These are phyloP conservation scores for Pachyuromys duprasi DNA, from an alignment of 2,797 vertebrate genomes.

Conservation along the genomic window DNA sequence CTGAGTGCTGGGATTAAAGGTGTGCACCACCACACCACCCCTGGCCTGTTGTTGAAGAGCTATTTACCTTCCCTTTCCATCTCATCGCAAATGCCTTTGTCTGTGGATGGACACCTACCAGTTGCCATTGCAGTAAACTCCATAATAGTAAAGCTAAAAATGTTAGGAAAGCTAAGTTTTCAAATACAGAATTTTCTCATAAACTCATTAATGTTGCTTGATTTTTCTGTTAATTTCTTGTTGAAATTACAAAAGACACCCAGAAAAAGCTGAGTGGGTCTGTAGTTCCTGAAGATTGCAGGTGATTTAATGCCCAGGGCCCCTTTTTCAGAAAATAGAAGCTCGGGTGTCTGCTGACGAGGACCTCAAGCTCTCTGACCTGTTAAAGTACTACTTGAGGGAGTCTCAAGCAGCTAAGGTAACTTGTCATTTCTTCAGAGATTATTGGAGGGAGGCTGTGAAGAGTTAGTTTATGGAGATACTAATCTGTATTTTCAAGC, in stretches of 20 bases:
- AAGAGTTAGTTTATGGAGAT: background rate
- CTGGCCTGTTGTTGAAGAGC: no score
- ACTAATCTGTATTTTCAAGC: constrained; percentile 15
- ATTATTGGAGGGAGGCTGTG: background rate
- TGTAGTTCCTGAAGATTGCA: background rate
- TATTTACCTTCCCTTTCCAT: background rate
- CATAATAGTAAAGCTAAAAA: background rate
- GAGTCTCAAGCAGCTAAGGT: constrained; percentile 99
- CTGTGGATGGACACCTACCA: background rate
- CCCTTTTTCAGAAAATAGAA: constrained; percentile 94
- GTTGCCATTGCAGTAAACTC: background rate
- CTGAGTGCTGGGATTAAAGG: background rate
- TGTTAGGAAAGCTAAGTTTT: background rate
- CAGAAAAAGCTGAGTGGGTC: background rate
- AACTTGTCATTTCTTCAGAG: constrained; percentile 65
- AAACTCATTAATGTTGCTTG: background rate
- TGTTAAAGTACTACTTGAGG: constrained; percentile 98
- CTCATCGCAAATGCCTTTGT: background rate
- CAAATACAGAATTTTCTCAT: background rate
- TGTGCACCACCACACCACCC: background rate
- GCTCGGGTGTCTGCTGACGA: constrained; percentile 98
- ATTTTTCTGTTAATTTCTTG: background rate
- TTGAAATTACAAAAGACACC: constrained; percentile 15
- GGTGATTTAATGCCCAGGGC: constrained; percentile 4
- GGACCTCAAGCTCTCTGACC: constrained; percentile 98